Evolutionary conservation across 2,888 invertebrate species (phyloP), one percentile per base, ranked within the genome.

Genomic region (Rotaria macrura): DNA sequence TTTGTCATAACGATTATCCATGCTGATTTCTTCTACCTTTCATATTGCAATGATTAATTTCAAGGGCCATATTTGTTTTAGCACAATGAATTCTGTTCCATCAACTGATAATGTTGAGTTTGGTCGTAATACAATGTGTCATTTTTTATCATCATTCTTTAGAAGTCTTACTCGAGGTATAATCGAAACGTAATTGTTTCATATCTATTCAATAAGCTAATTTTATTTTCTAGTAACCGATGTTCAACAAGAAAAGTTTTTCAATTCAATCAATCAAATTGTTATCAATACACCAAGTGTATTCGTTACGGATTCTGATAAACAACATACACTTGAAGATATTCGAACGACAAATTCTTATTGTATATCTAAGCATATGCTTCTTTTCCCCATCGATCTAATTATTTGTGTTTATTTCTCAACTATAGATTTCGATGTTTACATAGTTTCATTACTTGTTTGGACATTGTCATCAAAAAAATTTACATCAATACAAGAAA

Each of bases 231-330:
- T 72, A 72, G 74, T 74, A 23, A 74, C 74, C 6, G 40, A 40
- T 40, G 40, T 43, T 74, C 74, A 74, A 43, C 74, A 74, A 40
- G 74, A 74, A 40, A 74, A 74, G 40, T 74, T 74, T 74, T 74
- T 74, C 20, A 74, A 74, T 74, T 38, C 74, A 40, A 74, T 74
- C 5, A 74, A 74, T 74, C 74, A 74, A 74, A 74, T 74, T 74
- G 74, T 74, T 34, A 38, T 74, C 14, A 74, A 74, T 74, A 74
- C 74, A 7, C 74, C 74, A 9, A 43, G 40, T 40, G 74, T 74
- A 12, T 74, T 74, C 38, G 74, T 43, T 40, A 40, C 74, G 1
- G 74, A 74, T 38, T 20, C 40, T 74, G 74, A 74, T 43, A 74
- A 74, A 74, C 38, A 74, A 40, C 74, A 74, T 23, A 38, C 38